Conservation (phyloP, 2,113 vertebrate genomes). For the Cavia porcellus region DNA sequence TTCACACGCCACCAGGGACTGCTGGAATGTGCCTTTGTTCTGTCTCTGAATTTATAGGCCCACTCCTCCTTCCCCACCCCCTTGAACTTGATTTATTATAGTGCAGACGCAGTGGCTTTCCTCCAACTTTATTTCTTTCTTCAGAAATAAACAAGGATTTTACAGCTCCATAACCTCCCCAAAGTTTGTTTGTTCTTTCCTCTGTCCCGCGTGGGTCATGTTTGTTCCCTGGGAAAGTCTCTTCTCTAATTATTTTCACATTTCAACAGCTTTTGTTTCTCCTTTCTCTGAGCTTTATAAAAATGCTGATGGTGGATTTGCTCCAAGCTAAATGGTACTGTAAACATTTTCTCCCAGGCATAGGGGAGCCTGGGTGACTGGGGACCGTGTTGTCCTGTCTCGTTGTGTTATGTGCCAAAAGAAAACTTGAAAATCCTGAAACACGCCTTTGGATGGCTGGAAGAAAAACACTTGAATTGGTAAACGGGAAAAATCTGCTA, state of each 20-base stretch:
- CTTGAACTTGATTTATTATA: conserved; percentile 68
- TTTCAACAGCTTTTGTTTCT: conserved; percentile 81
- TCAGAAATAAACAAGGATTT: conserved; percentile 82
- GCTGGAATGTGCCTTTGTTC: conserved; percentile 75
- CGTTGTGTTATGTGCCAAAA: background rate
- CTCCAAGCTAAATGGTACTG: conserved; percentile 62
- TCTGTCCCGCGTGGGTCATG: conserved; percentile 54
- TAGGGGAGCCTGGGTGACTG: background rate
- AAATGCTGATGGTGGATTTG: conserved; percentile 73
- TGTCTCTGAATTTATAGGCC: conserved; percentile 57
- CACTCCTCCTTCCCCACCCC: conserved; percentile 17
- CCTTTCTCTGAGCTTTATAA: conserved; percentile 70
- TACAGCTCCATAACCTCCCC: conserved; percentile 75
- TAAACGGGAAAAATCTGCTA: background rate
- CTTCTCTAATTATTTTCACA: conserved; percentile 83
- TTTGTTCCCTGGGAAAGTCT: conserved; percentile 82
- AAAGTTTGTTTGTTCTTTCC: conserved; percentile 77
- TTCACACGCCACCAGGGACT: conserved; percentile 69
- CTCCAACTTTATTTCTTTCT: conserved; percentile 80
- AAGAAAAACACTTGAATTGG: conserved; percentile 5
- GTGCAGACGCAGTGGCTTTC: conserved; percentile 67
- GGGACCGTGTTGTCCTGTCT: conserved; percentile 40
- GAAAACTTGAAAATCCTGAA: conserved; percentile 61
- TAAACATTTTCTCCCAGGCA: conserved; percentile 71
- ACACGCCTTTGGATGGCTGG: background rate